Percentiles rank a stretch among this genome's conserved stretches.
Evolutionary conservation across 2,113 vertebrate genomes (phyloP).

Genomic region (Semnornis frantzii): DNA sequence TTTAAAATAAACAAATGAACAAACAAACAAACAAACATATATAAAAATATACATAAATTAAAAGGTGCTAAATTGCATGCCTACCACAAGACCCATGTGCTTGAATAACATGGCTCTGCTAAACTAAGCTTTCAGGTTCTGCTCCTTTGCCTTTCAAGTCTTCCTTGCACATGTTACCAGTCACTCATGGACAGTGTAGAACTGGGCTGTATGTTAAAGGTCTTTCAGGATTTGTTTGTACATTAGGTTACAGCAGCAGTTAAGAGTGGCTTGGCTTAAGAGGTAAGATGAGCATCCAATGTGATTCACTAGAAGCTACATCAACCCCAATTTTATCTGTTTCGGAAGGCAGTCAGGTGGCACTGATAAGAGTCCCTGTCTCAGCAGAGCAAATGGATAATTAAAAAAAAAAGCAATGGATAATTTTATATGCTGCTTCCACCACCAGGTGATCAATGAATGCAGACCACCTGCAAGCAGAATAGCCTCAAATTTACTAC

Average conservation of each 20-base stretch:
- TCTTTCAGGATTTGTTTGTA: background rate
- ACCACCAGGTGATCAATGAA: background rate
- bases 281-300: background rate
- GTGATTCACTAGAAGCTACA: background rate
- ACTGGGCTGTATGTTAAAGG: background rate
- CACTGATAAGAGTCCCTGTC: background rate
- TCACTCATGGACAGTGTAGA: background rate
- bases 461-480: background rate
- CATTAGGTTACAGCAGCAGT: background rate
- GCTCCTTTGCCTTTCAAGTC: background rate
- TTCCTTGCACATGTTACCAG: background rate
- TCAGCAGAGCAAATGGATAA: accelerated
- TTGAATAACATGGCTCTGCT: background rate
- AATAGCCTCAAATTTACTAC: background rate
- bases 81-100: background rate
- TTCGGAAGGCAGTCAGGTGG: background rate
- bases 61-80: background rate
- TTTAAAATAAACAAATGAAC: no score
- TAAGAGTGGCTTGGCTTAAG: background rate
- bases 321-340: background rate
- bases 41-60: no score
- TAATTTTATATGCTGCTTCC: background rate
- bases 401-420: no score
- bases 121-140: background rate
- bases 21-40: no score